These are phyloP conservation scores for Pagetopsis macropterus DNA, from an alignment of 2,797 vertebrate genomes.

Conservation along the genomic window DNA sequence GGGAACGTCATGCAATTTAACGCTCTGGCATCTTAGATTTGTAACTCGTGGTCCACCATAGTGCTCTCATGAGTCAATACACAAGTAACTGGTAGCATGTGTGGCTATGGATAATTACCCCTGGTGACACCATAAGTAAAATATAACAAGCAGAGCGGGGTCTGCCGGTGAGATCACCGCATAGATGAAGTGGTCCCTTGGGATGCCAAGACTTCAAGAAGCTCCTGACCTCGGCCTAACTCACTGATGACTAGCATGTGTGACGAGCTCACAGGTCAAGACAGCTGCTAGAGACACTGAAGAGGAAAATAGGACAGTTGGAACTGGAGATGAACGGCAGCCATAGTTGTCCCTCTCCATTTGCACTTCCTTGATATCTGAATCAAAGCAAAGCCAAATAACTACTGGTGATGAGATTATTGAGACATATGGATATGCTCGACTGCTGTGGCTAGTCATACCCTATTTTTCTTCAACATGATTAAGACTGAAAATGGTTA, in stretches of 20 bases:
- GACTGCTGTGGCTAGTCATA: conserved; percentile 28
- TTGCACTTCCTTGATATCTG: conserved; percentile 55
- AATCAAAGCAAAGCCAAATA: conserved; percentile 62
- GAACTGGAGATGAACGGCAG: conserved; percentile 67
- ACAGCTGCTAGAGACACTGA: conserved; percentile 81
- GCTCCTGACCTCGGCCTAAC: conserved; percentile 83
- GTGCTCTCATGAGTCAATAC: conserved; percentile 62
- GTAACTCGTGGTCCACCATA: conserved; percentile 61
- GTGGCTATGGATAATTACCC: conserved; percentile 81
- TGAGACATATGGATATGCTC: conserved; percentile 67
- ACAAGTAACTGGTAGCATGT: conserved; percentile 83
- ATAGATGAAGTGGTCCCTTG: conserved; percentile 82
- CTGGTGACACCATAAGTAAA: conserved; percentile 84
- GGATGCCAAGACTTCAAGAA: conserved; percentile 85
- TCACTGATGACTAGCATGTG: conserved; percentile 87
- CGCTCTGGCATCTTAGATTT: conserved; percentile 68
- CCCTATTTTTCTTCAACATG: conserved; percentile 54
- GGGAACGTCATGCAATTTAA: conserved; percentile 72
- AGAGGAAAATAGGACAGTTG: conserved; percentile 57
- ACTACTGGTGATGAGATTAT: conserved; percentile 48
- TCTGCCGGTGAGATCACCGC: conserved; percentile 83
- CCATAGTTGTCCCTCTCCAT: conserved; percentile 53
- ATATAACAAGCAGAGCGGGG: conserved; percentile 82
- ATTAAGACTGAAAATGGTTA: conserved; percentile 57
- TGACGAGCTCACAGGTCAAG: conserved; percentile 78